Evolutionary conservation across 2,888 invertebrate genomes (phyloP).

Genomic region (Parochlus steinenii): DNA sequence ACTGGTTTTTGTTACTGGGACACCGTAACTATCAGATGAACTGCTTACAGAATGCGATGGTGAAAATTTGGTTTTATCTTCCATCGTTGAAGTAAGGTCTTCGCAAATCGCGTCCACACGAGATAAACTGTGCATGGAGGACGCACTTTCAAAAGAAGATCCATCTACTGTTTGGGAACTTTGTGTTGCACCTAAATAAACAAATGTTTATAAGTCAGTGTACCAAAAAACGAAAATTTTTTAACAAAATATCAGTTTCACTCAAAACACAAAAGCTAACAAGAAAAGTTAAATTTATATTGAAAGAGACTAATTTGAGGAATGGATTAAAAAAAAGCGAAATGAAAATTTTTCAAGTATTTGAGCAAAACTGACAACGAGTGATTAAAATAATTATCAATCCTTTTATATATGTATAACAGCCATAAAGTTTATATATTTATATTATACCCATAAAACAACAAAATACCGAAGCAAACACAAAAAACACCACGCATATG

Average conservation of each 20-base stretch:
- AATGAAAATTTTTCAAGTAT: not conserved
- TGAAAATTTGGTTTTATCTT: slow-evolving; percentile 20
- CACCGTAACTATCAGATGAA: slow-evolving; percentile 36
- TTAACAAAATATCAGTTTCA: not conserved
- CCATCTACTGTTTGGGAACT: slow-evolving; percentile 46
- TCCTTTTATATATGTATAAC: too few relatives aligned
- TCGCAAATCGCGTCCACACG: slow-evolving; percentile 51
- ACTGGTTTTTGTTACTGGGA: slow-evolving; percentile 13
- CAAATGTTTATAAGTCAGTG: too few relatives aligned
- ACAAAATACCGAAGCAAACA: too few relatives aligned
- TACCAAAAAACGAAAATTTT: not conserved
- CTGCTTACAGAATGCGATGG: slow-evolving; percentile 39
- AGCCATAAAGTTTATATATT: too few relatives aligned
- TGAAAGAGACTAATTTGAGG: not conserved
- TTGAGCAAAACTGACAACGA: too few relatives aligned
- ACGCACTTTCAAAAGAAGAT: slow-evolving; percentile 77
- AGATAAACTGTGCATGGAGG: slow-evolving; percentile 61
- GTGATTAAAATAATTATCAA: too few relatives aligned
- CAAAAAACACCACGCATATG: not conserved
- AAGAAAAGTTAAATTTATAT: not conserved
- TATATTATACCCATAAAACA: too few relatives aligned
- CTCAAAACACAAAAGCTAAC: not conserved
- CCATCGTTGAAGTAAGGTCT: slow-evolving; percentile 33
- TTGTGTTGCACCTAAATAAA: slow-evolving; percentile 25
- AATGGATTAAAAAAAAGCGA: not conserved